Evolutionary conservation across 2,113 vertebrate species (phyloP).

Genomic region (Herpetotheres cachinnans): DNA sequence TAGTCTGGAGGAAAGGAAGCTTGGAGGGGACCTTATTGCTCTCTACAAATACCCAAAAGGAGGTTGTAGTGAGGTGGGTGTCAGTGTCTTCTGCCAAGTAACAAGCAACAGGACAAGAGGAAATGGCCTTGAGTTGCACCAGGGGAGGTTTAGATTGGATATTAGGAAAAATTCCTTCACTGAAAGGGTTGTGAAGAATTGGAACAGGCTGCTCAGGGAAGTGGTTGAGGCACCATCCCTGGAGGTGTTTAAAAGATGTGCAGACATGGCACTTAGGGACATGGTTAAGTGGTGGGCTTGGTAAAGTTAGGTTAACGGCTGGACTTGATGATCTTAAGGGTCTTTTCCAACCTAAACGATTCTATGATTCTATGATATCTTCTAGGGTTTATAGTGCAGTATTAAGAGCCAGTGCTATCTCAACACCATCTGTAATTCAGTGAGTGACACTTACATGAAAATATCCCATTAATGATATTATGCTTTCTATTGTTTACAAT

Average conservation of each 20-base stretch:
- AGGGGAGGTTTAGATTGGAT: neutral
- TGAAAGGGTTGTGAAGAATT: neutral
- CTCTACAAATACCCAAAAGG: neutral
- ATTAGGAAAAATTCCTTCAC: neutral
- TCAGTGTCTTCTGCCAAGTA: rapidly evolving
- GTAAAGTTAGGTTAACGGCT: neutral
- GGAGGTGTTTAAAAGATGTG: neutral
- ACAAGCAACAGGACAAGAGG: neutral
- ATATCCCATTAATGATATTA: slow-evolving; percentile 26
- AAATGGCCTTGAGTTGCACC: neutral
- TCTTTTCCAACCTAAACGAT: neutral
- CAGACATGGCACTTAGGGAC: too few species aligned
- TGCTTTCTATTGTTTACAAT: slow-evolving; percentile 44
- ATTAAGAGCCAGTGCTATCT: neutral
- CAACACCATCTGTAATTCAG: neutral
- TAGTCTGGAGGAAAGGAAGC: neutral
- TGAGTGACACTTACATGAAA: neutral
- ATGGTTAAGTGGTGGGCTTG: neutral
- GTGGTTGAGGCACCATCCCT: neutral
- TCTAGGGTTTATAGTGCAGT: neutral
- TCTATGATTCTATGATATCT: neutral
- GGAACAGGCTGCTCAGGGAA: neutral
- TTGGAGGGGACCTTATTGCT: neutral
- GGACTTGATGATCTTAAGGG: neutral
- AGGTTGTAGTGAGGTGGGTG: neutral